These are phyloP conservation scores for Calidris pygmaea DNA, from an alignment of 2,113 vertebrate genomes.

Conservation along the genomic window DNA sequence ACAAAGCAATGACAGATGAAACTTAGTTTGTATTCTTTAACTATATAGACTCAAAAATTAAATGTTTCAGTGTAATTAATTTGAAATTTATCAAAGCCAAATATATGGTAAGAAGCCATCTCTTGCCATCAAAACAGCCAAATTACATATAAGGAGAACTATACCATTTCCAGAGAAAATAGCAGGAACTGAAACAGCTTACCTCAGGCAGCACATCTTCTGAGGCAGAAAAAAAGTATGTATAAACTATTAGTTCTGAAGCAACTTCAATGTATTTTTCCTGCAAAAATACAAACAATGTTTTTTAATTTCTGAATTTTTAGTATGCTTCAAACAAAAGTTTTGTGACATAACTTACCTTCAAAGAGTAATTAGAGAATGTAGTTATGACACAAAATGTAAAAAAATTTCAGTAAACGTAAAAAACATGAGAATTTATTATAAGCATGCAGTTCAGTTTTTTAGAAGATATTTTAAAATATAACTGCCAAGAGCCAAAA, in stretches of 20 bases:
- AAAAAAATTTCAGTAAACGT: neutral
- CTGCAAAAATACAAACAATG: constrained; percentile 73
- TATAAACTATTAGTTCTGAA: constrained; percentile 95
- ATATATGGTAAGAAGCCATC: neutral
- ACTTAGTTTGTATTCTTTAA: neutral
- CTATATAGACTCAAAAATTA: neutral
- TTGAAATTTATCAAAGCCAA: neutral
- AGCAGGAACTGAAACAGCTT: constrained; percentile 2
- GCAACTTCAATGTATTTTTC: constrained; percentile 95
- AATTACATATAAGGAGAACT: neutral
- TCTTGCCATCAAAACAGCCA: neutral
- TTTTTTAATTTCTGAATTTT: neutral
- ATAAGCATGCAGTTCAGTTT: neutral
- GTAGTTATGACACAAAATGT: neutral
- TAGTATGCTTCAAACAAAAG: neutral
- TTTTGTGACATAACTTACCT: neutral
- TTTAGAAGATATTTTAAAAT: neutral
- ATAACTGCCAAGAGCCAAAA: neutral
- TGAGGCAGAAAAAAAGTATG: constrained; percentile 94
- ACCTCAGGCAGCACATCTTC: constrained; percentile 94
- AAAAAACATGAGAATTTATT: neutral
- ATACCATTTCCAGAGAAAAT: neutral
- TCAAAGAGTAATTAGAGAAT: neutral
- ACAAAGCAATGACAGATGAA: neutral
- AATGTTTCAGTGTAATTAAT: neutral